A percentile compares a stretch with the other conserved stretches of the same genome.
Conservation (phyloP, 2,797 vertebrate genomes). For the Chromis chromis region DNA sequence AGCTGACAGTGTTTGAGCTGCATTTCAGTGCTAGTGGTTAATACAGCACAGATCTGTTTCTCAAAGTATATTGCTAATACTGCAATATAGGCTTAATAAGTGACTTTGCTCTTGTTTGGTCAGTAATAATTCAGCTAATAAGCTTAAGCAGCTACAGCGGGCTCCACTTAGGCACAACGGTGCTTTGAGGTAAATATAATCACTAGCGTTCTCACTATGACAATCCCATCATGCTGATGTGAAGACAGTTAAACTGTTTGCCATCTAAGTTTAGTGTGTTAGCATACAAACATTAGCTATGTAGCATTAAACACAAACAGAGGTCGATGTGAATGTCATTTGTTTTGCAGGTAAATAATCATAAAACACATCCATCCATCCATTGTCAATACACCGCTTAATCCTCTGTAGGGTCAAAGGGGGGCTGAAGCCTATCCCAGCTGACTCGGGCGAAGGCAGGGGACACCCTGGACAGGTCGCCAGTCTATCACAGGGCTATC, state of each 20-base stretch:
- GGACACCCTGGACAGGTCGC: too few relatives aligned
- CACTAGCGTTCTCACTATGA: not conserved
- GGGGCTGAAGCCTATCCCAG: too few relatives aligned
- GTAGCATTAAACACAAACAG: not conserved
- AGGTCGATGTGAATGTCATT: not conserved
- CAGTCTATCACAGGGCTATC: too few relatives aligned
- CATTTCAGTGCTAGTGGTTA: not conserved
- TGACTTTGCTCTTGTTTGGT: constrained; percentile 22
- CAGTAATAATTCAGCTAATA: constrained; percentile 10
- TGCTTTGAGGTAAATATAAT: not conserved
- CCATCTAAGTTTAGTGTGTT: not conserved
- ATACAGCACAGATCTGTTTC: constrained; percentile 19
- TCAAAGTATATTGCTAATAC: constrained; percentile 1
- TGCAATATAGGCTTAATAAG: constrained; percentile 10
- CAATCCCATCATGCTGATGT: not conserved
- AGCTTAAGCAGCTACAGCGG: not conserved
- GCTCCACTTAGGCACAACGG: not conserved
- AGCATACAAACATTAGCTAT: not conserved
- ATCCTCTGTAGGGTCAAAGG: too few relatives aligned
- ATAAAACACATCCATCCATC: too few relatives aligned
- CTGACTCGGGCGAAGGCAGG: too few relatives aligned
- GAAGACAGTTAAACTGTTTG: not conserved
- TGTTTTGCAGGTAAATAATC: not conserved
- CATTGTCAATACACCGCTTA: too few relatives aligned
- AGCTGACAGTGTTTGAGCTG: constrained; percentile 34